Percentiles rank a stretch among this genome's conserved stretches.
Evolutionary conservation across 2,113 vertebrate species (phyloP).

Genomic region (Eulacestoma nigropectus): DNA sequence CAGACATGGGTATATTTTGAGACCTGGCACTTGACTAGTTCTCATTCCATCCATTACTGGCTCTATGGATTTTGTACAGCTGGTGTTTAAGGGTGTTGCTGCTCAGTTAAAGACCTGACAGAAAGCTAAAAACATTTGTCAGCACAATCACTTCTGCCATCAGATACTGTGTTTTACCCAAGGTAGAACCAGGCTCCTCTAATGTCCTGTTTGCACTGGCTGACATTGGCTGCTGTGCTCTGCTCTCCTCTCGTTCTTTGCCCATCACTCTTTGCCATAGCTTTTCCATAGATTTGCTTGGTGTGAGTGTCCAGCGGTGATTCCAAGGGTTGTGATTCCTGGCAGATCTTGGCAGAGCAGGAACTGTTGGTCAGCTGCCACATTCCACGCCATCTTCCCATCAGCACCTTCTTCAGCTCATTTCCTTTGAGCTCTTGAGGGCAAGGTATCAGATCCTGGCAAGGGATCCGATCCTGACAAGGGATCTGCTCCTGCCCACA

Average conservation of each 20-base stretch:
- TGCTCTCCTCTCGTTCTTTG: not conserved
- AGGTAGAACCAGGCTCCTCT: not conserved
- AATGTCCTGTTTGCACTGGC: accelerated
- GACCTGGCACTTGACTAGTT: not conserved
- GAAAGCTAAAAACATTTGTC: not conserved
- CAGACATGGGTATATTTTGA: not conserved
- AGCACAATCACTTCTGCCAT: not conserved
- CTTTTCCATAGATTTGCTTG: not conserved
- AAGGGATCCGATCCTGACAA: not conserved
- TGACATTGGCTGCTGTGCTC: accelerated
- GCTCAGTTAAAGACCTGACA: not conserved
- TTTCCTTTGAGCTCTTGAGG: not conserved
- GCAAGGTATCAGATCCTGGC: not conserved
- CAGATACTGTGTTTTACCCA: not conserved
- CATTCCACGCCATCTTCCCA: not conserved
- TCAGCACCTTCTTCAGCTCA: not conserved
- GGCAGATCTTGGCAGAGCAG: not conserved
- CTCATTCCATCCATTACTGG: not conserved
- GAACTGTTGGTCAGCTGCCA: not conserved
- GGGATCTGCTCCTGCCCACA: not conserved
- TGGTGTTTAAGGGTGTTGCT: not conserved
- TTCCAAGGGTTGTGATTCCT: not conserved
- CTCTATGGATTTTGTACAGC: not conserved
- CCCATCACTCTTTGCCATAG: not conserved
- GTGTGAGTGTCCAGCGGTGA: accelerated